Conservation (phyloP, 2,888 invertebrate species). For the Tachina fera region DNA sequence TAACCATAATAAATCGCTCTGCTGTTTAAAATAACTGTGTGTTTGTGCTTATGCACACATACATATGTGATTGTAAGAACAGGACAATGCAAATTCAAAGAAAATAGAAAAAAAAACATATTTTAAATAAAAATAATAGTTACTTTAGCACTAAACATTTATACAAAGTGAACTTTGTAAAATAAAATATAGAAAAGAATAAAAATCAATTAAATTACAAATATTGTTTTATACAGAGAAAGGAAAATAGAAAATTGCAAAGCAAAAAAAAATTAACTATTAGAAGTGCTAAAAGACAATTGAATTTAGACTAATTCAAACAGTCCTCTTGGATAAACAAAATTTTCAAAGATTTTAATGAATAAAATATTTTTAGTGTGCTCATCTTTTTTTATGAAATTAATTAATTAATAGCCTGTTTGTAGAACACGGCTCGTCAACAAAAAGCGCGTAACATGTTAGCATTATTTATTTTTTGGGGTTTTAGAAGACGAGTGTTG, state of each 20-base stretch:
- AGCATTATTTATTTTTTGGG: too few relatives aligned
- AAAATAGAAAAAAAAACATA: not conserved
- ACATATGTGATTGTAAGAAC: constrained; percentile 23
- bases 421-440: too few relatives aligned
- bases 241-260: not conserved
- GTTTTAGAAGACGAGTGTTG: too few relatives aligned
- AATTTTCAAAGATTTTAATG: not conserved
- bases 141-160: constrained; percentile 11
- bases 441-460: too few relatives aligned
- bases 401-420: too few relatives aligned
- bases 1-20: constrained; percentile 66
- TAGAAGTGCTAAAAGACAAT: not conserved
- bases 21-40: constrained; percentile 7
- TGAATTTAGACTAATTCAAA: not conserved
- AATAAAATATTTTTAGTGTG: too few relatives aligned
- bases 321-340: not conserved
- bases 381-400: too few relatives aligned
- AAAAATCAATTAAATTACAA: constrained; percentile 68
- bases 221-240: constrained; percentile 34
- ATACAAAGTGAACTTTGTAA: not conserved
- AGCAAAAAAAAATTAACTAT: not conserved
- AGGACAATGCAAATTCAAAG: constrained; percentile 24
- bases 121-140: constrained; percentile 3
- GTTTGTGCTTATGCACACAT: not conserved
- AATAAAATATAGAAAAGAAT: constrained; percentile 41